Base-by-base conservation (phyloP, 2,888 invertebrate species). In the Pedicia rivosa region DNA sequence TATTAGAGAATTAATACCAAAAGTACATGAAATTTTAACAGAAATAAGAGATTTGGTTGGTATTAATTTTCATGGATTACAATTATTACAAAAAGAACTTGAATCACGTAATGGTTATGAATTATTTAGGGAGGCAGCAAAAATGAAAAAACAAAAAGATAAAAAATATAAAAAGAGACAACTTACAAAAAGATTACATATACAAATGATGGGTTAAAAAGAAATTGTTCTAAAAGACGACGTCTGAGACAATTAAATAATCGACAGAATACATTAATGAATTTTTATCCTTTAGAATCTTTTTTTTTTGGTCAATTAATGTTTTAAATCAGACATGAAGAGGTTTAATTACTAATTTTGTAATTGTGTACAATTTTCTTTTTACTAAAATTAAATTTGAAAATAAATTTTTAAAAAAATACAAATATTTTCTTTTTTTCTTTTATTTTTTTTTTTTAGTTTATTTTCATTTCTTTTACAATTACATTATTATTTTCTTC, bases 31-130 rank as follows among this genome's bases (percentile, higher is more conserved):
- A 2, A 50, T 54, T 19, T 48, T 58, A 0, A 44, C 43, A 12
- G 49, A 54, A 5, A 42, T 69, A 12, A 63, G 91, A 74, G 84
- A 91, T 55, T 67, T 74, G 50, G 70, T 87, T 32, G 92, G 91
- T 4, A 80, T 74, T 56, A 95, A 95, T 62, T 61, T 81, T 43
- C 80, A 86, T 54, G 86, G 81, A 0, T 64, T 94, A 50, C 70
- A 74, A 40, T 76, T 80, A 59, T 53, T 87, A 35, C 79, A 81
- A 50, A 69, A 75, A 37, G 74, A 78, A 43, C 66, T 82, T 9
- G 88, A 88, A 58, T 74, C 76, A 44, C 66, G 69, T 2, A 76
- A 81, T 46, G 74, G 78, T 36, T 71, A 86, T 16, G 74, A 75
- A 48, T 62, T 87, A 45, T 91, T 91, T 63, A 66, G 66, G 40